Evolutionary conservation across 2,888 invertebrate genomes (phyloP).

Genomic region (Lacanobia wlatinum): DNA sequence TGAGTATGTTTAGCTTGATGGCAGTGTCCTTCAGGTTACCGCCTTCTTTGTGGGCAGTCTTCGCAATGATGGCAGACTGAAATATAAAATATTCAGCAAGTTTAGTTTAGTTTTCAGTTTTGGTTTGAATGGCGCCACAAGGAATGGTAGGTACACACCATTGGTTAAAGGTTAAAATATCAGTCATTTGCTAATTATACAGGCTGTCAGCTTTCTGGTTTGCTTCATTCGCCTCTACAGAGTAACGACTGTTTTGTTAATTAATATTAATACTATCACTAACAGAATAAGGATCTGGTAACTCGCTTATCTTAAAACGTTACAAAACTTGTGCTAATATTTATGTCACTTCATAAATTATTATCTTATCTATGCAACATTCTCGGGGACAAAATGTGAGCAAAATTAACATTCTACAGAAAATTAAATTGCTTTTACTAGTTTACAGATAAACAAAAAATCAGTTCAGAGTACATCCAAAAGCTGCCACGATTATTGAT

Average conservation of each 20-base stretch:
- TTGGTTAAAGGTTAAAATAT: no score
- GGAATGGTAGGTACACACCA: no score
- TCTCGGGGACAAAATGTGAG: background rate
- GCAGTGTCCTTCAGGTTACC: constrained; percentile 97
- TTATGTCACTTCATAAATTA: background rate
- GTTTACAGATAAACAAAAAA: background rate
- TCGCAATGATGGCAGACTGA: constrained; percentile 97
- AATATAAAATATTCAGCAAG: constrained; percentile 35
- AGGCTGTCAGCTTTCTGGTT: no score
- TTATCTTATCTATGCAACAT: background rate
- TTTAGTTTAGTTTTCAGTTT: background rate
- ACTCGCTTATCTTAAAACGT: background rate
- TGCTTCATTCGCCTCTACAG: no score
- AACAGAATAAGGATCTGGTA: background rate
- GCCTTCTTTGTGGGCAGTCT: constrained; percentile 98
- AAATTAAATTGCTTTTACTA: background rate
- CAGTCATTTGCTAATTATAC: no score
- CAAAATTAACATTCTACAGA: background rate
- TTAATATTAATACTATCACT: no score
- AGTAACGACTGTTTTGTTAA: no score
- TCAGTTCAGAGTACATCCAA: background rate
- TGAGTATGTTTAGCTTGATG: constrained; percentile 95
- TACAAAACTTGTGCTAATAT: background rate
- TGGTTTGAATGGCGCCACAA: background rate
- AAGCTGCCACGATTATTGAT: background rate